These are phyloP conservation scores for Temnopleurus reevesii DNA, from an alignment of 53 echinoderm and acorn worm genomes.

Conservation along the genomic window DNA sequence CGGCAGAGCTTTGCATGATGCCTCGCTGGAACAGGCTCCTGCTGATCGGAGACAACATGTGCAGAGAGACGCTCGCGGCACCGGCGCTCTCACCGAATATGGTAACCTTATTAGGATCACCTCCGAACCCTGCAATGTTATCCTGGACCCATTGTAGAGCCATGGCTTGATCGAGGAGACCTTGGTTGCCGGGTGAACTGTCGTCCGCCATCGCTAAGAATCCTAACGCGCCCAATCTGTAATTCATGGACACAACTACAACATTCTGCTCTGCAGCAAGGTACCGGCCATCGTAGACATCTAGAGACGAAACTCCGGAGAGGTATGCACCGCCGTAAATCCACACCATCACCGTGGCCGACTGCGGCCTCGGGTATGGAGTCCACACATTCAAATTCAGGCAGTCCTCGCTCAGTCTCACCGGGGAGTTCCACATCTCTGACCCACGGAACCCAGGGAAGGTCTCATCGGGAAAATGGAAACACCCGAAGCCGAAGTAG, in stretches of 20 bases:
- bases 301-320: constrained; percentile 83
- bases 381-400: constrained; percentile 93
- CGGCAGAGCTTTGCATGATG: constrained; percentile 78
- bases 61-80: constrained; percentile 81
- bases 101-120: constrained; percentile 83
- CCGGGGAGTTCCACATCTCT: constrained; percentile 88
- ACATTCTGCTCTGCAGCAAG: constrained; percentile 81
- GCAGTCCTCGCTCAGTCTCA: constrained; percentile 77
- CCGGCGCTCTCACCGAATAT: constrained; percentile 96
- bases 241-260: constrained; percentile 94
- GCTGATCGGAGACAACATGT: constrained; percentile 81
- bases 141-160: constrained; percentile 93
- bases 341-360: constrained; percentile 88
- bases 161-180: constrained; percentile 81
- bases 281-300: constrained; percentile 86
- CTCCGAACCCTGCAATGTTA: constrained; percentile 84
- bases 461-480: constrained; percentile 65
- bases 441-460: constrained; percentile 75
- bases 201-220: constrained; percentile 76
- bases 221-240: constrained; percentile 82
- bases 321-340: constrained; percentile 82
- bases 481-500: constrained; percentile 72
- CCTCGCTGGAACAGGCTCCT: constrained; percentile 75
- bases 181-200: constrained; percentile 84
- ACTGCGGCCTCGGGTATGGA: constrained; percentile 79